A percentile compares a stretch with the other conserved stretches of the same genome.
Conservation (phyloP, 2,888 invertebrate species). For the Thera obeliscata region DNA sequence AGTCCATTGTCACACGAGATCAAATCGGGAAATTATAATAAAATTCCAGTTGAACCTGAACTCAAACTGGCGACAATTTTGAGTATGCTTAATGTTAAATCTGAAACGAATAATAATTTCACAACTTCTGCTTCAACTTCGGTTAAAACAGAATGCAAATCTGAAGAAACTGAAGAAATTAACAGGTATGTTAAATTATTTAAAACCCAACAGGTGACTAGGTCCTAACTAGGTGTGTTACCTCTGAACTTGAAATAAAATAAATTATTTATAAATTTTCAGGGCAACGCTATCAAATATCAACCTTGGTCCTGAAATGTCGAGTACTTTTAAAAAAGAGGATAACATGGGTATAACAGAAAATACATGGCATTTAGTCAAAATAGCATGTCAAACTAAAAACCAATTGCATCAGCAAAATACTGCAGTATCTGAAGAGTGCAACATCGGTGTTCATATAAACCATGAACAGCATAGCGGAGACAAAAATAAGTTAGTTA, state of each 20-base stretch:
- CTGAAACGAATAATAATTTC: slow-evolving; percentile 7
- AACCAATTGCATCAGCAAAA: slow-evolving; percentile 10
- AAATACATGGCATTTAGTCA: slow-evolving; percentile 7
- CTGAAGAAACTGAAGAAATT: slow-evolving; percentile 7
- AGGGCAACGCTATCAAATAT: slow-evolving; percentile 2
- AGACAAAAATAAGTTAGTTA: background rate
- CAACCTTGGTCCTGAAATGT: background rate
- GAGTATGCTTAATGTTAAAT: slow-evolving; percentile 15
- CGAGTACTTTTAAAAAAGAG: background rate
- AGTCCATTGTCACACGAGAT: slow-evolving; percentile 16
- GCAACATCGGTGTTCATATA: background rate
- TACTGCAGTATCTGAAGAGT: background rate
- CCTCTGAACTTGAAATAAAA: background rate
- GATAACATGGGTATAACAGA: background rate
- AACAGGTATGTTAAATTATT: slow-evolving; percentile 14
- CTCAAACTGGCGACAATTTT: slow-evolving; percentile 13
- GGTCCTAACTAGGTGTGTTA: too few species aligned
- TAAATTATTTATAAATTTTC: slow-evolving; percentile 7
- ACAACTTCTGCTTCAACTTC: background rate
- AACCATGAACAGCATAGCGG: background rate
- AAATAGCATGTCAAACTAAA: slow-evolving; percentile 11
- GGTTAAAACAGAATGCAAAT: slow-evolving; percentile 2
- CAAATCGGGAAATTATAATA: slow-evolving; percentile 17
- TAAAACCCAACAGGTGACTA: background rate
- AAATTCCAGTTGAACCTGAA: slow-evolving; percentile 5